A percentile compares a stretch with the other conserved stretches of the same genome.
phyloP scores from a whole-genome alignment of 2,113 vertebrate genomes.

The Nothoprocta perdicaria region DNA sequence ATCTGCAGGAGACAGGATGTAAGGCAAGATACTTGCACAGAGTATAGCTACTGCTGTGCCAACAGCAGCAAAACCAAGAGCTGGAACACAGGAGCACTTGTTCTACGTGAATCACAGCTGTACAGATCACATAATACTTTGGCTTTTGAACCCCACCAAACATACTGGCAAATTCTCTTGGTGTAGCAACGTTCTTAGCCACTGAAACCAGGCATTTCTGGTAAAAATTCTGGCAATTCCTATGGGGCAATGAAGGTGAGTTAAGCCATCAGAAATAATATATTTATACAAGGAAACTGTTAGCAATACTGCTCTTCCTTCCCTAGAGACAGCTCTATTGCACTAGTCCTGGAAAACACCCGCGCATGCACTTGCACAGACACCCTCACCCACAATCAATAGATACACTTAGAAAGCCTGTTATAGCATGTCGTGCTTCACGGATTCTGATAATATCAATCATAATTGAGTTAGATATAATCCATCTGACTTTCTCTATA shows the following conservation, averaged over 20 bases:
- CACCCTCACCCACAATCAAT: slow-evolving; percentile 76
- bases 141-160: not conserved
- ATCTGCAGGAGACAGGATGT: not conserved
- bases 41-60: not conserved
- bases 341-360: not conserved
- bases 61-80: not conserved
- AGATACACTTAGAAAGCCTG: slow-evolving; percentile 81
- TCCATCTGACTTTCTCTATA: slow-evolving; percentile 87
- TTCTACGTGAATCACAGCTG: not conserved
- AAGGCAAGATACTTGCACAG: not conserved
- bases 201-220: not conserved
- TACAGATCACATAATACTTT: not conserved
- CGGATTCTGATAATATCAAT: slow-evolving; percentile 96
- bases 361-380: not conserved
- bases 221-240: not conserved
- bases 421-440: slow-evolving; percentile 74
- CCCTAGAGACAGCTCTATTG: slow-evolving; percentile 30
- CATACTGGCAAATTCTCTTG: not conserved
- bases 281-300: slow-evolving; percentile 44
- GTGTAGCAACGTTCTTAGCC: not conserved
- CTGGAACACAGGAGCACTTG: not conserved
- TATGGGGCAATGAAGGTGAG: not conserved
- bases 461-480: slow-evolving; percentile 95
- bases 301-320: not conserved
- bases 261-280: slow-evolving; percentile 39